A percentile compares a stretch with the other conserved stretches of the same genome.
Conservation (phyloP, 2,888 invertebrate species). For the Conus canariensis region DNA sequence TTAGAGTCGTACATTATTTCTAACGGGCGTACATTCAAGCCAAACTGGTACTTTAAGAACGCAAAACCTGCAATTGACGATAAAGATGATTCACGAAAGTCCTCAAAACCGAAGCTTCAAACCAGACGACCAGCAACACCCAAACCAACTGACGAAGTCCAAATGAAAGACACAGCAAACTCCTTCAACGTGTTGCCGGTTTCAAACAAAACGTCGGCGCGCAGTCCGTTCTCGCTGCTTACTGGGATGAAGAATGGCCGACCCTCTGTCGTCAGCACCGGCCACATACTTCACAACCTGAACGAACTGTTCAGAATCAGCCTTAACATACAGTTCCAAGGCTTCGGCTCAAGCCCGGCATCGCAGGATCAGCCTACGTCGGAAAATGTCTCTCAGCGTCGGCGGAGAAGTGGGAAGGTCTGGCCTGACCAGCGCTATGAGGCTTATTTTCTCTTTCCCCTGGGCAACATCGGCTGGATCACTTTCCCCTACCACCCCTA, state of each 20-base stretch:
- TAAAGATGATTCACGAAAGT: not conserved
- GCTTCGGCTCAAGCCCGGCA: not conserved
- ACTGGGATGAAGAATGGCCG: not conserved
- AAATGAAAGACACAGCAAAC: not conserved
- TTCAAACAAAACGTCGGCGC: not conserved
- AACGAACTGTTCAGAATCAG: not conserved
- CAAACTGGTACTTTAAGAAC: not conserved
- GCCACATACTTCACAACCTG: not conserved
- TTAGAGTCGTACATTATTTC: constrained; percentile 42
- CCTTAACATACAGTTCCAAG: not conserved
- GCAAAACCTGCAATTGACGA: not conserved
- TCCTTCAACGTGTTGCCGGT: not conserved
- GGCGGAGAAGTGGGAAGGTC: not conserved
- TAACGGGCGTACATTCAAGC: not conserved
- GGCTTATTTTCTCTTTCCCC: not conserved
- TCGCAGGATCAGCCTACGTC: not conserved
- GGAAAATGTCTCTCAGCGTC: not conserved
- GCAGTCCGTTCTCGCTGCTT: not conserved
- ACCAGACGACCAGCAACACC: not conserved
- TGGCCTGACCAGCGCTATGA: not conserved
- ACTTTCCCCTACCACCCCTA: not conserved
- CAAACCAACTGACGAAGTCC: not conserved
- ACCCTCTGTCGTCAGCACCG: not conserved
- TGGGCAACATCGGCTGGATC: constrained; percentile 6
- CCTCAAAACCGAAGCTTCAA: not conserved